phyloP scores from a whole-genome alignment of 92 coral and sea anemone species.

The Phenganax stokvisi region DNA sequence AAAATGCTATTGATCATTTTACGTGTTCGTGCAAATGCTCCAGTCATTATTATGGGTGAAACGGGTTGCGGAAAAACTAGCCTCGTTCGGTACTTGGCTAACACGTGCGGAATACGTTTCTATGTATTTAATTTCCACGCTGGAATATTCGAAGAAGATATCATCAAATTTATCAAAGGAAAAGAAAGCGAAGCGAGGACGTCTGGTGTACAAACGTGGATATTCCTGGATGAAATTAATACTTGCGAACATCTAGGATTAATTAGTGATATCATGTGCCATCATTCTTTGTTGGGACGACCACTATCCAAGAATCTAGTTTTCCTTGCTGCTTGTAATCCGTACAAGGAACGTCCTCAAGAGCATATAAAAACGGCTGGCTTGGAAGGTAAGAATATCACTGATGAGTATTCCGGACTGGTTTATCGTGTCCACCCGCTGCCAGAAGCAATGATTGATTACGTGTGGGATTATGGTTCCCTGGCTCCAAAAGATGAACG shows the following conservation, averaged over 20 bases:
- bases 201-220: constrained; percentile 57
- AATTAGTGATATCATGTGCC: constrained; percentile 80
- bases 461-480: constrained; percentile 98
- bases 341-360: constrained; percentile 79
- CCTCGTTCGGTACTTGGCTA: constrained; percentile 82
- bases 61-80: constrained; percentile 99
- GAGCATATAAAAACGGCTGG: constrained; percentile 86
- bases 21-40: constrained; percentile 76
- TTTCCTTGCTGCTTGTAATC: constrained; percentile 92
- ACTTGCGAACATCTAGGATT: constrained; percentile 91
- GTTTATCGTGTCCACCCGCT: constrained; percentile 96
- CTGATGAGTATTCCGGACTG: constrained; percentile 76
- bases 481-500: constrained; percentile 60
- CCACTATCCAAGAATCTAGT: constrained; percentile 66
- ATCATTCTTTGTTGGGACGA: constrained; percentile 65
- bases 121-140: constrained; percentile 80
- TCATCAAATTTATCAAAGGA: constrained; percentile 50
- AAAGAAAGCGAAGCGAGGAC: constrained; percentile 50
- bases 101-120: constrained; percentile 64
- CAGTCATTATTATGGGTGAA: constrained; percentile 94
- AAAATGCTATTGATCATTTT: constrained; percentile 89
- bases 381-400: constrained; percentile 67
- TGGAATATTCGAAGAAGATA: constrained; percentile 63
- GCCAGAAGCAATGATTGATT: constrained; percentile 98
- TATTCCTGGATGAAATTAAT: constrained; percentile 89